These are phyloP conservation scores for Hoplostethus atlanticus DNA, from an alignment of 2,797 vertebrate species.

Conservation along the genomic window DNA sequence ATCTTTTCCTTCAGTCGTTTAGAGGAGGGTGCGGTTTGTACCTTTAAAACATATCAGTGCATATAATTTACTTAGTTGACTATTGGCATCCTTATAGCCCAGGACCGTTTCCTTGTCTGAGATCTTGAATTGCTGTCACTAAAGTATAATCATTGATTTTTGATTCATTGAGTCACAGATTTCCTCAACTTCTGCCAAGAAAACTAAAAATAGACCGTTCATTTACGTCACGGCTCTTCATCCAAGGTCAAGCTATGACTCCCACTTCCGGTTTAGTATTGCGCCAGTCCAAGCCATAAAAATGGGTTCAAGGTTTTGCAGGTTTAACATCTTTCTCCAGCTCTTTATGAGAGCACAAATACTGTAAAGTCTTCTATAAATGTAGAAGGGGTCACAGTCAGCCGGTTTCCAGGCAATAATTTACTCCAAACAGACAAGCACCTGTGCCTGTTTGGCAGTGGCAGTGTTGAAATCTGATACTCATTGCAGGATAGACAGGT, in stretches of 20 bases:
- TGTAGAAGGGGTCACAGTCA: not conserved
- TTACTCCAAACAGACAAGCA: constrained; percentile 36
- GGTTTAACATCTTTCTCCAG: not conserved
- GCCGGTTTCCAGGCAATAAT: not conserved
- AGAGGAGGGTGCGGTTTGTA: constrained; percentile 2
- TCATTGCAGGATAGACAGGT: constrained; percentile 45
- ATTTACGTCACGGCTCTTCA: constrained; percentile 8
- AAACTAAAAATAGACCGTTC: constrained; percentile 1
- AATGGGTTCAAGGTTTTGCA: constrained; percentile 49
- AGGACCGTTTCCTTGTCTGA: not conserved
- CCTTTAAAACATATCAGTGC: not conserved
- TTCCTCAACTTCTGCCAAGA: not conserved
- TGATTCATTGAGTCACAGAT: not conserved
- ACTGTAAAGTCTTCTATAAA: not conserved
- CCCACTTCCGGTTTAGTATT: not conserved
- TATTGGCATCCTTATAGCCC: not conserved
- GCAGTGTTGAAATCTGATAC: constrained; percentile 66
- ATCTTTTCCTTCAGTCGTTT: not conserved
- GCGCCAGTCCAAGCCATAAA: constrained; percentile 32
- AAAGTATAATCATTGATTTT: constrained; percentile 2
- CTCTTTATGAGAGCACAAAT: constrained; percentile 54
- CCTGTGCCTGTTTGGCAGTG: not conserved
- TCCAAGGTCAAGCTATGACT: constrained; percentile 10
- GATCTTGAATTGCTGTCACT: not conserved
- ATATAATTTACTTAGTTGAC: not conserved